Conservation (phyloP, 2,888 invertebrate species). For the Lypha dubia region DNA sequence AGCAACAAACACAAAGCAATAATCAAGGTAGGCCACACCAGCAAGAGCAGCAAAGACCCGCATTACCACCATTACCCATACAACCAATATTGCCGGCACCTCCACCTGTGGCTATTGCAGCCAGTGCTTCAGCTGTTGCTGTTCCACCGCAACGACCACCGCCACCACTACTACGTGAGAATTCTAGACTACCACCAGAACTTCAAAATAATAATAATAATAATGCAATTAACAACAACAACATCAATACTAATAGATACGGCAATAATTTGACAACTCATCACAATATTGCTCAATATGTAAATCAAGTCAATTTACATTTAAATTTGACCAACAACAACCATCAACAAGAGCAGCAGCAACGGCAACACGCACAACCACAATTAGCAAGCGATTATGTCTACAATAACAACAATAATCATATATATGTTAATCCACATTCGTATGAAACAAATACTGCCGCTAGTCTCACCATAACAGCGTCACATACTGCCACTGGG, state of each 20-base stretch:
- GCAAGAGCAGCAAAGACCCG: conserved; percentile 69
- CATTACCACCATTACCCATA: conserved; percentile 69
- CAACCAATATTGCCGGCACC: conserved; percentile 71
- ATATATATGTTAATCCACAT: conserved; percentile 82
- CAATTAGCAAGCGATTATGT: conserved; percentile 65
- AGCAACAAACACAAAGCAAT: conserved; percentile 64
- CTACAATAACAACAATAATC: conserved; percentile 79
- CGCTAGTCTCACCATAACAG: conserved; percentile 76
- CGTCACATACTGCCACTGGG: conserved; percentile 75
- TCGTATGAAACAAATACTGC: conserved; percentile 81
- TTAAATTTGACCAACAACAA: conserved; percentile 74
- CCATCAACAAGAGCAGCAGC: conserved; percentile 63
- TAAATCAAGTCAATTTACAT: conserved; percentile 76
- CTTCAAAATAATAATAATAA: conserved; percentile 75
- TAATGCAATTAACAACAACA: conserved; percentile 70
- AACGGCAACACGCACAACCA: conserved; percentile 69
- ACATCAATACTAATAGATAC: conserved; percentile 67
- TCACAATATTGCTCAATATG: conserved; percentile 74
- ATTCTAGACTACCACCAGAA: conserved; percentile 68
- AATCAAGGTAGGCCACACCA: conserved; percentile 68
- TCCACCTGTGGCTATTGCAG: conserved; percentile 59
- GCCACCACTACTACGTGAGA: conserved; percentile 16
- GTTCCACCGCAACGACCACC: conserved; percentile 41
- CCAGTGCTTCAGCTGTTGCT: conserved; percentile 72
- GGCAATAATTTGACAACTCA: conserved; percentile 52